These are phyloP conservation scores for Sisyra terminalis DNA, from an alignment of 2,888 invertebrate species.

Conservation along the genomic window DNA sequence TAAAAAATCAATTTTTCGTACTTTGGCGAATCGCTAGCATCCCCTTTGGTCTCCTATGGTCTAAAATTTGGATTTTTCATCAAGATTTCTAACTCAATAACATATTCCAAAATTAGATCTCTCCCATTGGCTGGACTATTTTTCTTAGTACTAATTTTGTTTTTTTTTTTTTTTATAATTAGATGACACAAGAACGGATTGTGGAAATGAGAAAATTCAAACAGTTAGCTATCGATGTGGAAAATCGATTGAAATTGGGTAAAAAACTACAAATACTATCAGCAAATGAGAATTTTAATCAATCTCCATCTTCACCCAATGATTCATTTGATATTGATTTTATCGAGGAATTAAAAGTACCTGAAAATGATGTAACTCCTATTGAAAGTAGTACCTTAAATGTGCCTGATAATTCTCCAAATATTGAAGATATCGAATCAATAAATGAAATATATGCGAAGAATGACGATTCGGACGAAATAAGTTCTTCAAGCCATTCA, in stretches of 20 bases:
- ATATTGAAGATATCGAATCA: no score
- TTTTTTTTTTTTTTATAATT: constrained; percentile 16
- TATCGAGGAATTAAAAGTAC: neutral
- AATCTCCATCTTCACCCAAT: neutral
- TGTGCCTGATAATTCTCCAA: no score
- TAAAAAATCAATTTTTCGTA: no score
- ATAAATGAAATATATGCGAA: neutral
- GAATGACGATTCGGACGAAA: neutral
- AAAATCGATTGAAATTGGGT: constrained; percentile 35
- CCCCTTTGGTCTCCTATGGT: no score
- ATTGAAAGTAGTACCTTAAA: no score
- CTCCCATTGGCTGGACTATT: no score
- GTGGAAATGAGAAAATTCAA: constrained; percentile 50
- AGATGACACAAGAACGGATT: constrained; percentile 47
- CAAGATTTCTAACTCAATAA: no score
- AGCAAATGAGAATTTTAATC: neutral
- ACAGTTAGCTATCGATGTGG: constrained; percentile 45
- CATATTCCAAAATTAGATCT: no score
- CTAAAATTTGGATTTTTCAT: no score
- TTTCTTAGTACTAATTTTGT: no score
- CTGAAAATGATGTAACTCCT: neutral
- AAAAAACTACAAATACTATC: constrained; percentile 14
- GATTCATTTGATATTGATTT: neutral
- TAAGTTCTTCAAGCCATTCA: neutral
- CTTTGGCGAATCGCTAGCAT: no score